Percentiles rank a stretch among this genome's conserved stretches.
Evolutionary conservation across 2,888 invertebrate genomes (phyloP).

Genomic region (Sphecodes monilicornis): DNA sequence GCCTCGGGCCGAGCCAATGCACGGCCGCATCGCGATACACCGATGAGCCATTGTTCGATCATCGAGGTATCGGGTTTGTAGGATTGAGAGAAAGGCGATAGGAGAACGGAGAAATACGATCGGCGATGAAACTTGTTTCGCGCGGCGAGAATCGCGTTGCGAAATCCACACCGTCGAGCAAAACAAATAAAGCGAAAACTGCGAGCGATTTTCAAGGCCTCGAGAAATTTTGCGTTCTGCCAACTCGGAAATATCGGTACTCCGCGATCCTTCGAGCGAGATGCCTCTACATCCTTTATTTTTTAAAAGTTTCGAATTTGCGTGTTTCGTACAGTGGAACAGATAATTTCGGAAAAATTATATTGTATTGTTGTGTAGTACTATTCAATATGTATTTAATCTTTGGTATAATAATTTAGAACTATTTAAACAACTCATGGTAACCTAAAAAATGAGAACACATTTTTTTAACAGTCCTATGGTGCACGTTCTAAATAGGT

Average conservation of each 20-base stretch:
- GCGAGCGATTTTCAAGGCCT: neutral
- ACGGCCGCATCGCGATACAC: slow-evolving; percentile 11
- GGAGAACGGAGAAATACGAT: slow-evolving; percentile 1
- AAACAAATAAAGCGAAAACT: neutral
- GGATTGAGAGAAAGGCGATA: slow-evolving; percentile 17
- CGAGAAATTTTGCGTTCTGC: neutral
- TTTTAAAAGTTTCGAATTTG: no score
- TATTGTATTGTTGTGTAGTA: no score
- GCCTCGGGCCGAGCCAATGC: slow-evolving; percentile 7
- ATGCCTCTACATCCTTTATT: no score
- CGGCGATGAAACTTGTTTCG: slow-evolving; percentile 6
- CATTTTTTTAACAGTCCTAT: no score
- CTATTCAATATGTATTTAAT: no score
- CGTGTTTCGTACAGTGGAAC: no score
- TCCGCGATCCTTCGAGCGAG: no score
- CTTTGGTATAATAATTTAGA: no score
- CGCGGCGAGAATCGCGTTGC: neutral
- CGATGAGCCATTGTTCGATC: slow-evolving; percentile 17
- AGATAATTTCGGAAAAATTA: no score
- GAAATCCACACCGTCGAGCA: neutral
- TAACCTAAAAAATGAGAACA: no score
- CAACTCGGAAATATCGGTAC: neutral
- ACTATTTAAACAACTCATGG: no score
- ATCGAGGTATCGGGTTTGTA: slow-evolving; percentile 10
- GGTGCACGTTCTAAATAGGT: no score